Base-by-base conservation (phyloP, 2,888 invertebrate species). In the Liodrosophila aerea region DNA sequence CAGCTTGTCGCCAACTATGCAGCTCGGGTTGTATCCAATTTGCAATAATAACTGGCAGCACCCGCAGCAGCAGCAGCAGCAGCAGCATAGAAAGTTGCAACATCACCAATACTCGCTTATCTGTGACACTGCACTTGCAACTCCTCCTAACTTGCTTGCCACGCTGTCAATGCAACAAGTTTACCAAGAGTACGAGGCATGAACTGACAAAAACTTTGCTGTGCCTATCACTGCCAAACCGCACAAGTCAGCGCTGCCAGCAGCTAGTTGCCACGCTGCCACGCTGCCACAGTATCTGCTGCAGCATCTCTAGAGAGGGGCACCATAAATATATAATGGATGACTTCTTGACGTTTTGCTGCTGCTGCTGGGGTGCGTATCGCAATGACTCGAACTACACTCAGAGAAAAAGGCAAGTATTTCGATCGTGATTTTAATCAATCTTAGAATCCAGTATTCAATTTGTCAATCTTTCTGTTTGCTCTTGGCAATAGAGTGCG, bases 121-220 rank as follows among this genome's bases (percentile, higher is more conserved):
- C 82, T 58, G 12, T 59, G 58, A 62, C 58, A 67, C n/a, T 63
- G 67, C 63, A 56, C 29, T 50, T 40, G 40, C 47, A 62, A 60
- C 57, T 59, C 61, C 49, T n/a, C n/a, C n/a, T n/a, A 54, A 44
- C 47, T 47, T 33, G 33, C 52, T 51, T 56, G 50, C 65, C 81
- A 65, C 53, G n/a, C 47, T 53, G 82, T 71, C 85, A 74, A 62
- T 78, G 78, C 85, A 78, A 78, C 85, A 78, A 78, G 85, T 78
- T 77, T 41, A 39, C 44, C n/a, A 30, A 5, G 33, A 33, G 12
- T 2, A 31, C 7, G 7, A 33, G 40, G 12, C 30, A 44, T 12
- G 40, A 51, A 27, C 61, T 60, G 58, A 41, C 46, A 52, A 60
- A 60, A 80, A 85, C 65, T 80, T 85, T 85, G 61, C 58, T 72